These are phyloP conservation scores for Ambastaia sidthimunki DNA, from an alignment of 2,797 vertebrate species.

Conservation along the genomic window DNA sequence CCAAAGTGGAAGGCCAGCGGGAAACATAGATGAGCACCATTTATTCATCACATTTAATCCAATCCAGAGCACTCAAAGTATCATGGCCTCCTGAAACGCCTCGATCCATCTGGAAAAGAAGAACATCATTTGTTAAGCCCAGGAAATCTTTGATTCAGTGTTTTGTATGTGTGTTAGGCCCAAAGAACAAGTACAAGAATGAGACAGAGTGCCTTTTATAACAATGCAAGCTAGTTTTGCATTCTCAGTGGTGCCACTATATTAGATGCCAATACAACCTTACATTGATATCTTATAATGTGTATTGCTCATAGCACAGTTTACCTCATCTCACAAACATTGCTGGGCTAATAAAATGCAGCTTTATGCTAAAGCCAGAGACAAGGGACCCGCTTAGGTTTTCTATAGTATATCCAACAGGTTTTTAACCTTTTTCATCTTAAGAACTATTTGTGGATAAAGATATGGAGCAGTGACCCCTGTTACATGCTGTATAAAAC, in stretches of 20 bases:
- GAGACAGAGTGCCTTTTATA: neutral
- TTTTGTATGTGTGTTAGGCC: neutral
- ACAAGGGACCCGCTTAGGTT: no score
- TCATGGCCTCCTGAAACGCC: slow-evolving; percentile 96
- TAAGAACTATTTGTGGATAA: no score
- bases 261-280: neutral
- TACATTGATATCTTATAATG: no score
- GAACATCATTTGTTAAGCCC: slow-evolving; percentile 12
- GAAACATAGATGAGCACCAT: slow-evolving; percentile 3
- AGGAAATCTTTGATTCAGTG: no score
- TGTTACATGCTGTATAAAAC: no score
- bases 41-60: slow-evolving; percentile 6
- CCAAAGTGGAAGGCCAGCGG: slow-evolving; percentile 3
- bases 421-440: no score
- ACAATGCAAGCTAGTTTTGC: neutral
- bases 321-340: no score
- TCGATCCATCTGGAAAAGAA: slow-evolving; percentile 91
- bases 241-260: neutral
- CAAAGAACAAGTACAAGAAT: neutral
- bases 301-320: no score
- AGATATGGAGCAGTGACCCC: no score
- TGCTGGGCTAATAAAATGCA: no score
- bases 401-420: no score
- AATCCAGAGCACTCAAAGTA: slow-evolving; percentile 78
- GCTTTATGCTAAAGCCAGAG: no score